Evolutionary conservation across 2,113 vertebrate genomes (phyloP), one percentile per base, ranked within the genome.

Genomic region (Scomber japonicus): DNA sequence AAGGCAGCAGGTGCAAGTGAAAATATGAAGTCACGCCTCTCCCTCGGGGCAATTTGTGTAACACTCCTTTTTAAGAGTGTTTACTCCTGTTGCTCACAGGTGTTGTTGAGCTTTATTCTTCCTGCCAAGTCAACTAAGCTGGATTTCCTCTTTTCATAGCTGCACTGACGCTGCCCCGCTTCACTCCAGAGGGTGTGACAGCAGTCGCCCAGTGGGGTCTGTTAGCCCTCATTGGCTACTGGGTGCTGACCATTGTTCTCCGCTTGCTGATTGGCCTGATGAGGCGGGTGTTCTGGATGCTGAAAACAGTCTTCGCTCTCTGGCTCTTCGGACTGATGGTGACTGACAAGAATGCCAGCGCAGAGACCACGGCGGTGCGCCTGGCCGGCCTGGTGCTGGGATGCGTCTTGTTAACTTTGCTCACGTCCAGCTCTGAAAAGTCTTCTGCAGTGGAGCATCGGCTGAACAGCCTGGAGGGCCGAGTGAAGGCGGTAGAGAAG

Each of bases 241-340:
- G 91, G 92, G 59, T 93, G 66, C 83, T 96, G 78, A 92, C 80
- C 60, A 50, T 91, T 1, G 9, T 91, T 11, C 87, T 96, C 48
- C 92, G 90, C 16, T 55, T 95, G 71, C 62, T 92, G 3, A 67
- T 94, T 6, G 81, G 68, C 0, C 67, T 93, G 17, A 6, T 94
- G n/a, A 88, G 82, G 66, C 86, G 75, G 40, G 85, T 93, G 21
- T 94, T 96, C 89, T 95, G 95, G 95, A 57, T 94, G 40, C 76
- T 96, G 80, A 96, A 91, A 79, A 82, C 82, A 2, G 74, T 91
- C 45, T 46, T 89, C 44, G 88, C 88, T 0, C 83, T 94, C 45
- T 94, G 93, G 92, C 35, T 95, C 62, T 96, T 95, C 11, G 71
- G 81, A 64, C 88, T 93, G 80, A 95, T 96, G 12, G 90, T 94